Evolutionary conservation across 2,888 invertebrate genomes (phyloP).

Genomic region (Drosophila emarginata): DNA sequence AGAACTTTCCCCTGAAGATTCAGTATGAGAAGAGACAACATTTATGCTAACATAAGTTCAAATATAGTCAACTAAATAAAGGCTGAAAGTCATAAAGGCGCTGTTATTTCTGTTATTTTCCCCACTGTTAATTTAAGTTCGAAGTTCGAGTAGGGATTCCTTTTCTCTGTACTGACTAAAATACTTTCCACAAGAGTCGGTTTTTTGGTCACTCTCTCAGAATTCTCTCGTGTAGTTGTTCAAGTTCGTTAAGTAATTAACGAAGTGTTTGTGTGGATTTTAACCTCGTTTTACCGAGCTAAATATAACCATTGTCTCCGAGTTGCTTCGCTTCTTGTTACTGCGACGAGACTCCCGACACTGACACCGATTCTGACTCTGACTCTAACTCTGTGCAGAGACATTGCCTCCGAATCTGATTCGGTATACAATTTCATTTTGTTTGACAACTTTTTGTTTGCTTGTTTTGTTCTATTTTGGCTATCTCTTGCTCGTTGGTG

Average conservation of each 20-base stretch:
- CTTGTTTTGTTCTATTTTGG: conserved; percentile 47
- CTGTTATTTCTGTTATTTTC: too few species aligned
- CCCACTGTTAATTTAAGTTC: background rate
- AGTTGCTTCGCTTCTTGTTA: conserved; percentile 12
- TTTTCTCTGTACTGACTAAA: too few species aligned
- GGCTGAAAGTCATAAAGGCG: too few species aligned
- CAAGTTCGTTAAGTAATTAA: conserved; percentile 29
- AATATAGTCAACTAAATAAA: background rate
- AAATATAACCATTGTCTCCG: conserved; percentile 38
- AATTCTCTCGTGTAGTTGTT: background rate
- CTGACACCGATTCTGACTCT: conserved; percentile 1
- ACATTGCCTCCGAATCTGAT: conserved; percentile 3
- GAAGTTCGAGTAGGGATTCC: background rate
- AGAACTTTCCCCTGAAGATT: background rate
- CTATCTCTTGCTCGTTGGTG: conserved; percentile 45
- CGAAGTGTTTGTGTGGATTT: conserved; percentile 56
- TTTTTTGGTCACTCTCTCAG: background rate
- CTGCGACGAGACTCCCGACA: conserved; percentile 18
- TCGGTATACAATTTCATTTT: conserved; percentile 32
- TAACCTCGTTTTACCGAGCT: conserved; percentile 57
- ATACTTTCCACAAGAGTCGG: background rate
- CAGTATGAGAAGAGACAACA: background rate
- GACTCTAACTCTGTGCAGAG: background rate
- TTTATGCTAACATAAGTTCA: background rate
- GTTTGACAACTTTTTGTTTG: conserved; percentile 54